Evolutionary conservation across 1,140 invertebrate genomes (phyloP).

Genomic region (Heliconius hermathena): DNA sequence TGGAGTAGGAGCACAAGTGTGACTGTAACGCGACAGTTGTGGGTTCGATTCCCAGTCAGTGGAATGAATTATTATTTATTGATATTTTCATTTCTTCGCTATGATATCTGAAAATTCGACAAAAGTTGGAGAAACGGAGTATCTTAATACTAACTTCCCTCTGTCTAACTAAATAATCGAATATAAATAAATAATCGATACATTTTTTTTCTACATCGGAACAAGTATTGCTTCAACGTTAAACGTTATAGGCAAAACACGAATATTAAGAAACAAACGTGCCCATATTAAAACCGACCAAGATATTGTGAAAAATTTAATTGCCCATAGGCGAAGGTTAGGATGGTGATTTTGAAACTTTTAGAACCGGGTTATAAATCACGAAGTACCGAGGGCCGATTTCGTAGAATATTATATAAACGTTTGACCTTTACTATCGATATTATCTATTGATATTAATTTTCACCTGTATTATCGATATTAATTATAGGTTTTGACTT

Average conservation of each 20-base stretch:
- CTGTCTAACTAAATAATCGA: no score
- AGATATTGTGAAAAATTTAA: conserved; percentile 17
- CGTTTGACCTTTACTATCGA: not conserved
- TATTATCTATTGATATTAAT: not conserved
- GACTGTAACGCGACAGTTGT: no score
- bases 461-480: not conserved
- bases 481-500: not conserved
- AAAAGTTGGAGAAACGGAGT: no score
- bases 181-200: not conserved
- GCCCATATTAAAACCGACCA: not conserved
- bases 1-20: no score
- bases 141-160: no score
- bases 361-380: conserved; percentile 8
- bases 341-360: conserved; percentile 13
- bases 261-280: not conserved
- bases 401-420: conserved; percentile 13
- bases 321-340: not conserved
- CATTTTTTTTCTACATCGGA: not conserved
- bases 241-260: not conserved
- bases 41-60: no score
- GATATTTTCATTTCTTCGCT: no score
- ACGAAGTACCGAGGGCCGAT: conserved; percentile 7
- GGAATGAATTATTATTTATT: no score
- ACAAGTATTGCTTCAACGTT: not conserved
- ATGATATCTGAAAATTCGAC: no score